phyloP scores from a whole-genome alignment of 92 coral and sea anemone species.

The Montipora capitata region DNA sequence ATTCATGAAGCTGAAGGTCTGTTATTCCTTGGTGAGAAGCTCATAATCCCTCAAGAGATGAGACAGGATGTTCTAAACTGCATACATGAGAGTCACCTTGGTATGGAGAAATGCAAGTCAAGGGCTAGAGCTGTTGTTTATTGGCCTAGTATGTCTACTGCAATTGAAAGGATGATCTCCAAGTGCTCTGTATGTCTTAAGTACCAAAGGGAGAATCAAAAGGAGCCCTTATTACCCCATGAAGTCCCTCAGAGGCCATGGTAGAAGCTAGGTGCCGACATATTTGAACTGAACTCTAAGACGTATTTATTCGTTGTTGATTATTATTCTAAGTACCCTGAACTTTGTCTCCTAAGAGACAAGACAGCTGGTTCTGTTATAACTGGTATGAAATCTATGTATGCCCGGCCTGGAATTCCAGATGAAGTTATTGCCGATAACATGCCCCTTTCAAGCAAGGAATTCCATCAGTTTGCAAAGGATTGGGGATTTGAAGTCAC shows the following conservation, averaged over 20 bases:
- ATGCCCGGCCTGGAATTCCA: conserved; percentile 66
- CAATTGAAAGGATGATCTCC: conserved; percentile 51
- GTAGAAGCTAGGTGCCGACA: conserved; percentile 51
- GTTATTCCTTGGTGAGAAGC: conserved; percentile 67
- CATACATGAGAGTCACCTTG: neutral
- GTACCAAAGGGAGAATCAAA: conserved; percentile 41
- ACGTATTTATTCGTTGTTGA: conserved; percentile 39
- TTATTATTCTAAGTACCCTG: conserved; percentile 52
- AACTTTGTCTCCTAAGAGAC: conserved; percentile 42
- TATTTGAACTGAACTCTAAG: conserved; percentile 40
- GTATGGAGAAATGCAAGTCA: too few species aligned
- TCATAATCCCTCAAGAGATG: conserved; percentile 66
- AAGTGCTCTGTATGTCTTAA: conserved; percentile 17
- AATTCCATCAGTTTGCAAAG: conserved; percentile 40
- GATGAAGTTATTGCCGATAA: conserved; percentile 47
- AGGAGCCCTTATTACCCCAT: conserved; percentile 59
- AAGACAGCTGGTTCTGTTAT: conserved; percentile 37
- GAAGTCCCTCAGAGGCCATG: conserved; percentile 53
- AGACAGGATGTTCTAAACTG: conserved; percentile 60
- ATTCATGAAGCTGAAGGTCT: conserved; percentile 73
- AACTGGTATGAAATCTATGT: conserved; percentile 56
- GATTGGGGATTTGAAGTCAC: conserved; percentile 54
- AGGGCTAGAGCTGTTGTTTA: conserved; percentile 23
- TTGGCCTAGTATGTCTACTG: conserved; percentile 70
- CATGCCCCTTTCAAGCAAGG: conserved; percentile 51